phyloP scores from a whole-genome alignment of 2,888 invertebrate species.

The Chymomyza caudatula region DNA sequence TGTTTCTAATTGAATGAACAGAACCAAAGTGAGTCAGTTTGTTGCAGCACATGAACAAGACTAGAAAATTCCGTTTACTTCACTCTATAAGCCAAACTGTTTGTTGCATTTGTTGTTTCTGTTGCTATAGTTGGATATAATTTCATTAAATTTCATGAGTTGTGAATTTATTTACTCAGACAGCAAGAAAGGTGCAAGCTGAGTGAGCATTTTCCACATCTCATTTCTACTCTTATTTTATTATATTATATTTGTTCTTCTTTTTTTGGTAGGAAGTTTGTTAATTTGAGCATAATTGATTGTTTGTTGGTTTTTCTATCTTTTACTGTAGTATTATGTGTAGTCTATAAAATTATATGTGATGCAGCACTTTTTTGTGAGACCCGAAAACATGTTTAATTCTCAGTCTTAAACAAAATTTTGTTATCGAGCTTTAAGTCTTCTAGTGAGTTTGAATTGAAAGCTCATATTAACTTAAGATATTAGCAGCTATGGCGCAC shows the following conservation, averaged over 20 bases:
- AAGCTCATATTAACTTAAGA: too few species aligned
- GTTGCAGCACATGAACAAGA: not conserved
- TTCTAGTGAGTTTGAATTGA: not conserved
- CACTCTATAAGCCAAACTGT: constrained; percentile 20
- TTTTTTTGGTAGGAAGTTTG: not conserved
- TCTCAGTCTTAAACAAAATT: not conserved
- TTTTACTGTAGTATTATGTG: not conserved
- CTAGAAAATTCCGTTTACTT: not conserved
- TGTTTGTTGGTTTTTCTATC: not conserved
- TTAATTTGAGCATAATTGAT: constrained; percentile 6
- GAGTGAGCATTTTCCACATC: constrained; percentile 1
- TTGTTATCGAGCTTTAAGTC: not conserved
- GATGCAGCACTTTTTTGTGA: not conserved
- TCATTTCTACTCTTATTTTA: not conserved
- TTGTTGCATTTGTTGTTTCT: constrained; percentile 3
- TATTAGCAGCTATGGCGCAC: too few species aligned
- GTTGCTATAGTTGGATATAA: constrained; percentile 27
- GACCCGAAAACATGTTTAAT: not conserved
- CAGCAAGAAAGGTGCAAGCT: not conserved
- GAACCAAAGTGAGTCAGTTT: constrained; percentile 15
- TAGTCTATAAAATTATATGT: not conserved
- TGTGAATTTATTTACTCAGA: constrained; percentile 30
- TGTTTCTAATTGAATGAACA: constrained; percentile 66
- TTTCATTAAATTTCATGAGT: constrained; percentile 66
- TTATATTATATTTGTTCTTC: not conserved